Percentiles rank a stretch among this genome's conserved stretches.
Conservation (phyloP, 2,113 vertebrate species). For the Origma solitaria region DNA sequence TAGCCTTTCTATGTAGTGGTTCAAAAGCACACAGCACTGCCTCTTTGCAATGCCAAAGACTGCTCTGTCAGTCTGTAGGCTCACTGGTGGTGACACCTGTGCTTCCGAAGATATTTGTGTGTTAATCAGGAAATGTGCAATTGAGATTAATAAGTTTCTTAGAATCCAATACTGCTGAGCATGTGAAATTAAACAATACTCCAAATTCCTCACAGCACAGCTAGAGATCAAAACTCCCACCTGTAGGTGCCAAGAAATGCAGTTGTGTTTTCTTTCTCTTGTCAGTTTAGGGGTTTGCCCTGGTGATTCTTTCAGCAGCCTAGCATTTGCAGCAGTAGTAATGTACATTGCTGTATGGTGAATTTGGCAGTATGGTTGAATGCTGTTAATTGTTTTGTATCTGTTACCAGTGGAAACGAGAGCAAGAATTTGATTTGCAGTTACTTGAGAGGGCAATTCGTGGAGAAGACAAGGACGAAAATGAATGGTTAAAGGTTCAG, state of each 20-base stretch:
- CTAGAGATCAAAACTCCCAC: neutral
- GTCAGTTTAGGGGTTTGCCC: neutral
- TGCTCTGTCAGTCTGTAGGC: neutral
- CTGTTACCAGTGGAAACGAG: slow-evolving; percentile 91
- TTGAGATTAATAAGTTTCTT: neutral
- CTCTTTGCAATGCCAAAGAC: neutral
- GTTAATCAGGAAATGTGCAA: neutral
- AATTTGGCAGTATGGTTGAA: neutral
- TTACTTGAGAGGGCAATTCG: slow-evolving; percentile 88
- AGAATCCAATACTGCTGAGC: neutral
- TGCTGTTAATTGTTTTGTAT: slow-evolving; percentile 66
- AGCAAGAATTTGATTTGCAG: slow-evolving; percentile 99
- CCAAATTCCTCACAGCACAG: neutral
- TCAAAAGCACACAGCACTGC: neutral
- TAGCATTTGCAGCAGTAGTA: neutral
- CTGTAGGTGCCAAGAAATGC: neutral
- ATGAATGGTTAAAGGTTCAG: slow-evolving; percentile 85
- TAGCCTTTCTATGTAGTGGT: neutral
- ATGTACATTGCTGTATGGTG: neutral
- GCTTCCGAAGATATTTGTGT: neutral
- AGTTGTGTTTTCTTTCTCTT: neutral
- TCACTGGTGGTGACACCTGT: neutral
- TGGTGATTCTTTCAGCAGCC: neutral
- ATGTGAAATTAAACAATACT: neutral
- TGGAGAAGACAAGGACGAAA: slow-evolving; percentile 83